Conservation (phyloP, 2,888 invertebrate species). For the Trachelus iudaicus region DNA sequence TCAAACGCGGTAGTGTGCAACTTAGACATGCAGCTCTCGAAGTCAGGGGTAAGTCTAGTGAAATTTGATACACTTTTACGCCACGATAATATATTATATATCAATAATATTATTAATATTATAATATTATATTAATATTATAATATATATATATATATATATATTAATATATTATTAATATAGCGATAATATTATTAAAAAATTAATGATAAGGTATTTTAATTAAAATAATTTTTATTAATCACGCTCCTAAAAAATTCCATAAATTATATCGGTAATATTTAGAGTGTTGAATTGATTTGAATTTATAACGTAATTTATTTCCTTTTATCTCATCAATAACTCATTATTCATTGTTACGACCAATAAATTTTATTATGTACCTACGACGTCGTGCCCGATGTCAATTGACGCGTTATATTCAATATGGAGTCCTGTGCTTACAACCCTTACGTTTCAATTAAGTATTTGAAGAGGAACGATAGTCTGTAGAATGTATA, state of each 20-base stretch:
- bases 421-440: not conserved
- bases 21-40: conserved; percentile 70
- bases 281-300: not conserved
- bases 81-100: not conserved
- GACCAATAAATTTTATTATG: not conserved
- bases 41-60: conserved; percentile 66
- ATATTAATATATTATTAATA: too few species aligned
- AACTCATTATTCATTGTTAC: not conserved
- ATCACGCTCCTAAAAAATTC: too few species aligned
- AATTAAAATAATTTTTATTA: not conserved
- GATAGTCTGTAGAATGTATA: not conserved
- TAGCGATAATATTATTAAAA: not conserved
- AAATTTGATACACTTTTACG: not conserved
- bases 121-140: too few species aligned
- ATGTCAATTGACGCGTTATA: not conserved
- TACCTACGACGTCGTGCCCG: not conserved
- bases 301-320: not conserved
- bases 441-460: not conserved
- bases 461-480: not conserved
- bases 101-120: not conserved
- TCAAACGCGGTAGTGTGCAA: conserved; percentile 70
- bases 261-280: not conserved
- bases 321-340: not conserved
- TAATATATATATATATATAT: too few species aligned
- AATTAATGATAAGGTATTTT: not conserved